Percentiles rank a stretch among this genome's conserved stretches.
Evolutionary conservation across 2,797 vertebrate species (phyloP).

Genomic region (Caiman crocodilus): DNA sequence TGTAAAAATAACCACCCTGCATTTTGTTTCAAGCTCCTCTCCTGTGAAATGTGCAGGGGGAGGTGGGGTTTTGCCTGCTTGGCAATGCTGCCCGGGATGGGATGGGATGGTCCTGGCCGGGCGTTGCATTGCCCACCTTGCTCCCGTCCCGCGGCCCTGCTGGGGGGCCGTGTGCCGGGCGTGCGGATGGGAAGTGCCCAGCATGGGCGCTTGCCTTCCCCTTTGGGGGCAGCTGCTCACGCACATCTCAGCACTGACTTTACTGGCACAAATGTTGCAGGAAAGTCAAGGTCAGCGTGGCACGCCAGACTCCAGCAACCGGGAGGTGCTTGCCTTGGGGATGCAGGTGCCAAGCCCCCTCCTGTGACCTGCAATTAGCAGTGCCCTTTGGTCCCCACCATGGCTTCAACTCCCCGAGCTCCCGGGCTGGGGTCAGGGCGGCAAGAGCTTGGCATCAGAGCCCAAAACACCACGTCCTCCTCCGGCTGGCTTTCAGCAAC

Average conservation of each 20-base stretch:
- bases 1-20: accelerated
- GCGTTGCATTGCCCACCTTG: no score
- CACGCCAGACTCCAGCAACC: no score
- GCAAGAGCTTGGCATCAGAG: no score
- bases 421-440: not conserved
- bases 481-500: not conserved
- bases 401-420: not conserved
- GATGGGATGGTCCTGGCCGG: no score
- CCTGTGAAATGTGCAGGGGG: accelerated
- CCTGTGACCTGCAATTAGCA: no score
- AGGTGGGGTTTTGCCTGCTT: not conserved
- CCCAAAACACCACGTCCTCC: not conserved
- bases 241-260: not conserved
- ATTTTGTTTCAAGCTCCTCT: not conserved
- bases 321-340: accelerated
- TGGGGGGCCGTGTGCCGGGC: no score
- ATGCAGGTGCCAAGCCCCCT: not conserved
- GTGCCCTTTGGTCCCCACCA: no score
- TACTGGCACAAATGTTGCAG: no score
- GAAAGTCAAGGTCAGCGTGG: no score
- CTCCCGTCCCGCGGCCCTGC: no score
- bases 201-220: no score
- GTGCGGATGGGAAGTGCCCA: no score
- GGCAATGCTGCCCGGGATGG: not conserved
- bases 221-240: not conserved